Percentiles rank a stretch among this genome's conserved stretches.
Evolutionary conservation across 2,888 invertebrate genomes (phyloP).

Genomic region (Aphodius granarius): DNA sequence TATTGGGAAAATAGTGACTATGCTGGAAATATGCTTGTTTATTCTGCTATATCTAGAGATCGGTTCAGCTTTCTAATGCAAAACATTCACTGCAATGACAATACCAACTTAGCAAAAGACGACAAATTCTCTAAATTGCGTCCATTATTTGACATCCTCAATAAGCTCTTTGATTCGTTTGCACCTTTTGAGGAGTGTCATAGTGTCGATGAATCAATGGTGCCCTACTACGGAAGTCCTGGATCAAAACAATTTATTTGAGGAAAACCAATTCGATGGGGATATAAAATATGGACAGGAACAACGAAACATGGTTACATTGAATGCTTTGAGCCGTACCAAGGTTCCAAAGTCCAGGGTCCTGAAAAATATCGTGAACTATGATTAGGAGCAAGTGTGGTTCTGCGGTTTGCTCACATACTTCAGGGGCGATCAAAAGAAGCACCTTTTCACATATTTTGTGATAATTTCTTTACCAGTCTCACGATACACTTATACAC

Average conservation of each 20-base stretch:
- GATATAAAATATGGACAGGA: slow-evolving; percentile 39
- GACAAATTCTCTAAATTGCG: slow-evolving; percentile 38
- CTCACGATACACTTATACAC: no score
- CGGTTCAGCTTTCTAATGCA: slow-evolving; percentile 36
- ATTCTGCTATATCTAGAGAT: slow-evolving; percentile 35
- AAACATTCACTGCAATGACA: slow-evolving; percentile 36
- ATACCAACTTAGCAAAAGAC: slow-evolving; percentile 29
- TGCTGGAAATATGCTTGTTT: slow-evolving; percentile 32
- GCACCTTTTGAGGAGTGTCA: slow-evolving; percentile 28
- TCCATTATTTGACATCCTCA: slow-evolving; percentile 34
- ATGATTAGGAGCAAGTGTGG: slow-evolving; percentile 28
- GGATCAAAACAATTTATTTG: slow-evolving; percentile 34
- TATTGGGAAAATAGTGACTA: slow-evolving; percentile 37
- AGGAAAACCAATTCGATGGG: slow-evolving; percentile 14
- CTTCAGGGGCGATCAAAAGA: slow-evolving; percentile 5
- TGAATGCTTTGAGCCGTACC: slow-evolving; percentile 38
- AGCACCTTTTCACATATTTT: slow-evolving; percentile 29
- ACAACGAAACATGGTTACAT: slow-evolving; percentile 36
- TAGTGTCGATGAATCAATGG: slow-evolving; percentile 44
- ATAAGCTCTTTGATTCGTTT: slow-evolving; percentile 34
- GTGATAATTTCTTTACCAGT: slow-evolving; percentile 35
- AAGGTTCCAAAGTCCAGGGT: slow-evolving; percentile 31
- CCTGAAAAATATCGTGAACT: slow-evolving; percentile 6
- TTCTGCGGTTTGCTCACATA: slow-evolving; percentile 27
- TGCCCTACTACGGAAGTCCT: slow-evolving; percentile 43